Conservation (phyloP, 2,113 vertebrate species). For the Mionectes macconnelli region DNA sequence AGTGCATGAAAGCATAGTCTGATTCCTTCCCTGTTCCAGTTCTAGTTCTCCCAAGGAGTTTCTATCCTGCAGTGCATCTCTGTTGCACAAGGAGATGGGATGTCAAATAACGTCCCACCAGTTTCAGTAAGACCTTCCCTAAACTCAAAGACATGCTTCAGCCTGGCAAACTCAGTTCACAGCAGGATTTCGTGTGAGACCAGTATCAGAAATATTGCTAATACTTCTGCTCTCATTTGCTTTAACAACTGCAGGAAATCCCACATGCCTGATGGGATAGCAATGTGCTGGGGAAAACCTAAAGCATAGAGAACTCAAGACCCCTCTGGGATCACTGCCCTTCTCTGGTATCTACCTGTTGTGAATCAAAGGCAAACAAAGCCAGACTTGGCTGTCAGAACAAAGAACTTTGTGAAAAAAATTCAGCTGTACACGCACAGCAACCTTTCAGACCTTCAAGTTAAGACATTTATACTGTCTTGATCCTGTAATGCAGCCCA, state of each 20-base stretch:
- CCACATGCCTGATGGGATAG: background rate
- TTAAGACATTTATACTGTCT: background rate
- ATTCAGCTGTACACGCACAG: background rate
- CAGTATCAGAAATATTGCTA: background rate
- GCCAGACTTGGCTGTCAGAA: background rate
- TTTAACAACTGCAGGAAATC: background rate
- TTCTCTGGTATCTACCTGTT: background rate
- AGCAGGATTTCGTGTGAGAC: background rate
- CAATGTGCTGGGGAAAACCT: background rate
- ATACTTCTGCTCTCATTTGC: background rate
- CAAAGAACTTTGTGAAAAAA: background rate
- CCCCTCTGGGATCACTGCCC: background rate
- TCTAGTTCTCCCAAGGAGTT: background rate
- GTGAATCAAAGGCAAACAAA: background rate
- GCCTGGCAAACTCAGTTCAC: background rate
- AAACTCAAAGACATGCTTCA: background rate
- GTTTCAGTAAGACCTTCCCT: background rate
- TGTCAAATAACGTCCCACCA: background rate
- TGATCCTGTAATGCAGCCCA: background rate
- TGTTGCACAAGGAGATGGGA: background rate
- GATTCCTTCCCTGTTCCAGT: background rate
- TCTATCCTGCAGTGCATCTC: background rate
- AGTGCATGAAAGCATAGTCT: background rate
- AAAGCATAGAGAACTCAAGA: background rate
- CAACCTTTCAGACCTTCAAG: background rate